Conservation (phyloP, 2,888 invertebrate species). For the Clepsis dumicolana region DNA sequence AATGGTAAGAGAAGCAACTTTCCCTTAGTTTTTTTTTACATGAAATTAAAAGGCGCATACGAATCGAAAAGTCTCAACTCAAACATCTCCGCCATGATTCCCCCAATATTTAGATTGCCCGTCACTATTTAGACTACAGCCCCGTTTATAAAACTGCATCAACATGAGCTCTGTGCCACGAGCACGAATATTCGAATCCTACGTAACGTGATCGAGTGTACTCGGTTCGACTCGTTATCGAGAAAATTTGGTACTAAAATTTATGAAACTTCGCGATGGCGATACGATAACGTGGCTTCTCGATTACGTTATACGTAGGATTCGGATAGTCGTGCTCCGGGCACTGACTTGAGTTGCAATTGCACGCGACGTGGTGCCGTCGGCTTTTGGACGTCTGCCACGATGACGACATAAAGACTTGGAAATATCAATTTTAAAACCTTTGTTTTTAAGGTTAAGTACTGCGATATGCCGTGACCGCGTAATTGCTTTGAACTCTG, state of each 20-base stretch:
- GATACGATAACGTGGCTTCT: too few species aligned
- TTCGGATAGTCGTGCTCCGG: too few species aligned
- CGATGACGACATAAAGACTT: constrained; percentile 32
- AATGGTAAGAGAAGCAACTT: neutral
- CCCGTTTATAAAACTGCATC: constrained; percentile 22
- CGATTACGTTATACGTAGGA: too few species aligned
- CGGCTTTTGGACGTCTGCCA: constrained; percentile 77
- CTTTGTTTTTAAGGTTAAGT: neutral
- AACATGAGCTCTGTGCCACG: neutral
- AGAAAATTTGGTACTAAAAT: too few species aligned
- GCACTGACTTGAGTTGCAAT: constrained; percentile 58
- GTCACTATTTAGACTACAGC: constrained; percentile 6
- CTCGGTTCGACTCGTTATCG: too few species aligned
- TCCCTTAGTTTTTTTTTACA: neutral
- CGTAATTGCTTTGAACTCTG: neutral
- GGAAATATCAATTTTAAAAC: neutral
- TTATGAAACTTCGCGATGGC: too few species aligned
- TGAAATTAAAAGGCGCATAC: too few species aligned
- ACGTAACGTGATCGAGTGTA: too few species aligned
- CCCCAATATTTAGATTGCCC: constrained; percentile 10
- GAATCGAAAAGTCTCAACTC: too few species aligned
- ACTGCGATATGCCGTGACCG: neutral
- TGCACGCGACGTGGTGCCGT: constrained; percentile 76
- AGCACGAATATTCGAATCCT: too few species aligned
- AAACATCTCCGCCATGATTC: constrained; percentile 2